Percentiles rank a stretch among this genome's conserved stretches.
phyloP scores from a whole-genome alignment of 2,888 invertebrate species.

The Stictocephala bisonia region DNA sequence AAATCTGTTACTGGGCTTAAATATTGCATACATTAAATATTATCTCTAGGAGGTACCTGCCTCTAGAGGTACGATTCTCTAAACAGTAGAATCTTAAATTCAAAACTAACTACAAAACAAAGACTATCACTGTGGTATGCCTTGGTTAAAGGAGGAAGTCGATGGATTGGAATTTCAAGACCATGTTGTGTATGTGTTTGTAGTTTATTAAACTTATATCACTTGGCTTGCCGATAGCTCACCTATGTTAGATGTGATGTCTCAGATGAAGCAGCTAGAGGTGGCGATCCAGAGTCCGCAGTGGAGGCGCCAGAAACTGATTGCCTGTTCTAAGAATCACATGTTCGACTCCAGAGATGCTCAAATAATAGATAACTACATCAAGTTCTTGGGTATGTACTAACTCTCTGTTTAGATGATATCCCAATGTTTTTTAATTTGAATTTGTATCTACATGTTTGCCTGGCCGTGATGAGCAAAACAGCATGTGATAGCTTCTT shows the following conservation, averaged over 20 bases:
- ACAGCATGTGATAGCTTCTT: background rate
- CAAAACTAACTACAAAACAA: too few species aligned
- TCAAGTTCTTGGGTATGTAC: constrained; percentile 67
- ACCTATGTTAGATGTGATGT: background rate
- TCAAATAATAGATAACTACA: constrained; percentile 64
- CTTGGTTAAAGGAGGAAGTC: too few species aligned
- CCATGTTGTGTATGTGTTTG: too few species aligned
- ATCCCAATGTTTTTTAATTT: background rate
- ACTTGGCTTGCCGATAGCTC: background rate
- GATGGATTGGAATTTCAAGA: too few species aligned
- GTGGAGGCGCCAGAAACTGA: constrained; percentile 65
- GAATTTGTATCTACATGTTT: background rate
- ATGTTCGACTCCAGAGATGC: constrained; percentile 67
- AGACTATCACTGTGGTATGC: too few species aligned
- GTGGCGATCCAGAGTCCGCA: constrained; percentile 64
- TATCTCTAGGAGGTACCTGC: too few species aligned
- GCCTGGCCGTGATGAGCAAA: background rate
- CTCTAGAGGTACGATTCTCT: too few species aligned
- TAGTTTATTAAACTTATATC: too few species aligned
- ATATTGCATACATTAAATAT: too few species aligned
- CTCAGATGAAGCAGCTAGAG: constrained; percentile 65
- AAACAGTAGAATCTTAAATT: too few species aligned
- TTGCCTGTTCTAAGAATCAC: constrained; percentile 67
- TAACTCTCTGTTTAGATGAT: background rate
- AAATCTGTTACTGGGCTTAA: too few species aligned